Conservation (phyloP, 2,113 vertebrate genomes). For the Poeciliopsis prolifica region DNA sequence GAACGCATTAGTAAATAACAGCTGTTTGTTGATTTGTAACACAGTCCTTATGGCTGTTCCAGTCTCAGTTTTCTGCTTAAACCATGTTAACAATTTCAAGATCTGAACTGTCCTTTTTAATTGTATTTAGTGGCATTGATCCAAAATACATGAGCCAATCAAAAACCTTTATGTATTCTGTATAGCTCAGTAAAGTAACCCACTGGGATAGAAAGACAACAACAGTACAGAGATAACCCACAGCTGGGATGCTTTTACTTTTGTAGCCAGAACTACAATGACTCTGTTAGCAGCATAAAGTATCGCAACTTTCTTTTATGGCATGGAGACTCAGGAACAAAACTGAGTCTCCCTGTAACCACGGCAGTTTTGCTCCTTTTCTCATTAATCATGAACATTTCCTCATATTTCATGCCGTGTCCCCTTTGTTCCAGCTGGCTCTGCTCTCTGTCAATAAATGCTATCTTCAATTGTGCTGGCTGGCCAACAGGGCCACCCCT, state of each 20-base stretch:
- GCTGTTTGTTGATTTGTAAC: neutral
- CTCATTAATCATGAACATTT: slow-evolving; percentile 76
- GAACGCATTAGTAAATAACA: neutral
- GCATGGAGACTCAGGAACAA: slow-evolving; percentile 59
- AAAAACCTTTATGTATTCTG: slow-evolving; percentile 7
- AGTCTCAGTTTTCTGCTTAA: neutral
- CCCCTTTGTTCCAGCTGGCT: slow-evolving; percentile 67
- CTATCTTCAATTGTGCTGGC: slow-evolving; percentile 63
- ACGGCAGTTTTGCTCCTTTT: slow-evolving; percentile 37
- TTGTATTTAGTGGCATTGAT: neutral
- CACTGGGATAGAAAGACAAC: slow-evolving; percentile 20
- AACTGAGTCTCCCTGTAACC: slow-evolving; percentile 41
- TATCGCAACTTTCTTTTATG: slow-evolving; percentile 18
- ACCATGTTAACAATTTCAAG: neutral
- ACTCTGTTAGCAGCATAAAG: slow-evolving; percentile 51
- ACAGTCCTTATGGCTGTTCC: neutral
- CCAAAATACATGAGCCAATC: neutral
- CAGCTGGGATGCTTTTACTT: neutral
- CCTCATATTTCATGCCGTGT: slow-evolving; percentile 78
- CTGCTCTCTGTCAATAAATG: slow-evolving; percentile 74
- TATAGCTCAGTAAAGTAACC: slow-evolving; percentile 14
- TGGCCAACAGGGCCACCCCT: slow-evolving; percentile 68
- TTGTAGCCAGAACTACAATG: slow-evolving; percentile 7
- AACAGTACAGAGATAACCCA: neutral
- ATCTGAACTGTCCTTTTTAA: neutral